Conservation (phyloP, 2,113 vertebrate species). For the Corythoichthys intestinalis region DNA sequence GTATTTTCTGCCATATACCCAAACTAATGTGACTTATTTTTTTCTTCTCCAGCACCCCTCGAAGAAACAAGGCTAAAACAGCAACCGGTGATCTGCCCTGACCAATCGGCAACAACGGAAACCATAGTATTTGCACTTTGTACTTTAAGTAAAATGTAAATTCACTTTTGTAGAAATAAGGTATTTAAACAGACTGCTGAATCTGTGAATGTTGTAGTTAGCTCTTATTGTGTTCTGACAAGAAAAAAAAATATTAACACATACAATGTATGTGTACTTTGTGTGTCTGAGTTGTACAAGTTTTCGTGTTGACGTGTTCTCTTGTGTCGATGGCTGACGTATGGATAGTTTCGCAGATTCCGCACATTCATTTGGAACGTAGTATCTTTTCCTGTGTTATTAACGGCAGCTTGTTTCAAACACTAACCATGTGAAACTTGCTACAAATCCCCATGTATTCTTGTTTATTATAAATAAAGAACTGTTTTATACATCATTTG, state of each 20-base stretch:
- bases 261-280: slow-evolving; percentile 93
- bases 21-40: slow-evolving; percentile 11
- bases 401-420: slow-evolving; percentile 57
- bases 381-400: slow-evolving; percentile 41
- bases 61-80: slow-evolving; percentile 86
- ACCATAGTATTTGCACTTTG: slow-evolving; percentile 99
- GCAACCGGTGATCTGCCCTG: slow-evolving; percentile 65
- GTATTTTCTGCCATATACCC: not conserved
- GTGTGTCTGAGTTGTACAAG: slow-evolving; percentile 77
- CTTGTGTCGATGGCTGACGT: slow-evolving; percentile 48
- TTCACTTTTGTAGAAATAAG: slow-evolving; percentile 94
- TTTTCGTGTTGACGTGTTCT: slow-evolving; percentile 69
- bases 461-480: slow-evolving; percentile 71
- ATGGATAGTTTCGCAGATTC: slow-evolving; percentile 51
- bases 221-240: slow-evolving; percentile 69
- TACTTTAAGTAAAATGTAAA: slow-evolving; percentile 93
- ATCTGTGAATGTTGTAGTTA: slow-evolving; percentile 89
- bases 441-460: slow-evolving; percentile 44
- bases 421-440: slow-evolving; percentile 42
- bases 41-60: slow-evolving; percentile 73
- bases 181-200: slow-evolving; percentile 91
- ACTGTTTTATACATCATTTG: slow-evolving; percentile 51
- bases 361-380: slow-evolving; percentile 32
- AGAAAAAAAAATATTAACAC: slow-evolving; percentile 76
- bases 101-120: slow-evolving; percentile 81